phyloP scores from a whole-genome alignment of 2,113 vertebrate species.

The Anolis carolinensis region DNA sequence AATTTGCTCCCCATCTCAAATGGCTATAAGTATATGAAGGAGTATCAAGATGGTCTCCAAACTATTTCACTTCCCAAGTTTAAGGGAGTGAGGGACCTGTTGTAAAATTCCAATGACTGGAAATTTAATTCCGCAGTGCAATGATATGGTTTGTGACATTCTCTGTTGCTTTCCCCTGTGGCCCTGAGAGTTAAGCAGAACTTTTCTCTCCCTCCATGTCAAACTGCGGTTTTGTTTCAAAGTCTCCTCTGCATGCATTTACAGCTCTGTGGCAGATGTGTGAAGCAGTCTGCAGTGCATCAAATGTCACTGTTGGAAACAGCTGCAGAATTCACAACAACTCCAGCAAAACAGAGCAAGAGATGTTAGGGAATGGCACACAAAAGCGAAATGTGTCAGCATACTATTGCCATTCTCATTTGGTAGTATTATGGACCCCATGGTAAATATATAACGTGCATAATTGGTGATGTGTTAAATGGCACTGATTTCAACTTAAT shows the following conservation, averaged over 20 bases:
- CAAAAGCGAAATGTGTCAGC: conserved; percentile 35
- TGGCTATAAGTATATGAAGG: background rate
- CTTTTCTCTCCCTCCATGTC: conserved; percentile 43
- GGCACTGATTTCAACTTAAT: conserved; percentile 2
- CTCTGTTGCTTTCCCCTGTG: conserved; percentile 39
- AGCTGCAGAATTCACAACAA: conserved; percentile 67
- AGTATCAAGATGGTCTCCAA: conserved; percentile 1
- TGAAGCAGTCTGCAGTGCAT: conserved; percentile 69
- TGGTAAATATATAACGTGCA: conserved; percentile 7
- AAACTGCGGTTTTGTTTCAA: conserved; percentile 44
- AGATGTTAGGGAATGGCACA: conserved; percentile 31
- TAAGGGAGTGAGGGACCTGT: background rate
- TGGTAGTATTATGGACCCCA: conserved; percentile 17
- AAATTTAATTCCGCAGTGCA: conserved; percentile 46
- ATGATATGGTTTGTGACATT: conserved; percentile 51
- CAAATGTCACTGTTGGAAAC: conserved; percentile 70
- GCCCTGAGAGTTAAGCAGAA: conserved; percentile 59
- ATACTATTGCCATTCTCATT: conserved; percentile 9
- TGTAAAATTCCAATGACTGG: conserved; percentile 58
- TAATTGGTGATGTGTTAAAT: conserved; percentile 8
- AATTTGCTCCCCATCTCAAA: conserved; percentile 1
- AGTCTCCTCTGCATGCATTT: conserved; percentile 63
- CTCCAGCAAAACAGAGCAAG: conserved; percentile 45
- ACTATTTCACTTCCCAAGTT: background rate
- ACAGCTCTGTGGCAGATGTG: conserved; percentile 68